A percentile compares a stretch with the other conserved stretches of the same genome.
Evolutionary conservation across 2,888 invertebrate species (phyloP).

Genomic region (Cataglyphis livida): DNA sequence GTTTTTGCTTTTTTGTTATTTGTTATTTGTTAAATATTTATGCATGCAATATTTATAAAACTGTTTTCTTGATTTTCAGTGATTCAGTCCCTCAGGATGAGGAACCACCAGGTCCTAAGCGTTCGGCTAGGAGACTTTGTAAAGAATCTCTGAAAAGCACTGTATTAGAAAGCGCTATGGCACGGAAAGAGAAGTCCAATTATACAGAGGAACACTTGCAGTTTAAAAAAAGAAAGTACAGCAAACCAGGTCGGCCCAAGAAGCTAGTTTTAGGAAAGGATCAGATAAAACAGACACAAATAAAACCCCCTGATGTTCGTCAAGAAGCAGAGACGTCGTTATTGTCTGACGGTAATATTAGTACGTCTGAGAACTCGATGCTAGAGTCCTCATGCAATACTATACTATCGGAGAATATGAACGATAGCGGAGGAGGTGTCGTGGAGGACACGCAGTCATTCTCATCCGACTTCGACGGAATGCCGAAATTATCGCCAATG

Average conservation of each 20-base stretch:
- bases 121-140: constrained; percentile 89
- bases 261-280: constrained; percentile 76
- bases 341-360: constrained; percentile 70
- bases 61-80: constrained; percentile 69
- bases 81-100: constrained; percentile 74
- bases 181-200: constrained; percentile 90
- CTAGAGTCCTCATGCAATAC: constrained; percentile 76
- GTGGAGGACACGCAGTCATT: constrained; percentile 70
- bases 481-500: constrained; percentile 84
- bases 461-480: constrained; percentile 81
- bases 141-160: constrained; percentile 87
- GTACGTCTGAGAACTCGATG: constrained; percentile 70
- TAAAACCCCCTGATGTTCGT: constrained; percentile 64
- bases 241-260: constrained; percentile 82
- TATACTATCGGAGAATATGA: constrained; percentile 66
- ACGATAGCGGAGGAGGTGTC: constrained; percentile 32
- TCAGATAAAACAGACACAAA: constrained; percentile 66
- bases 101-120: constrained; percentile 86
- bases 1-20: constrained; percentile 65
- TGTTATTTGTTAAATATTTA: constrained; percentile 13
- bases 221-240: constrained; percentile 80
- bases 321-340: constrained; percentile 68
- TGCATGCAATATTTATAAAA: constrained; percentile 54
- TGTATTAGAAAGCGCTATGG: constrained; percentile 90
- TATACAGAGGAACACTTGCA: constrained; percentile 84